These are phyloP conservation scores for Dromas ardeola DNA, from an alignment of 2,113 vertebrate genomes.

Conservation along the genomic window DNA sequence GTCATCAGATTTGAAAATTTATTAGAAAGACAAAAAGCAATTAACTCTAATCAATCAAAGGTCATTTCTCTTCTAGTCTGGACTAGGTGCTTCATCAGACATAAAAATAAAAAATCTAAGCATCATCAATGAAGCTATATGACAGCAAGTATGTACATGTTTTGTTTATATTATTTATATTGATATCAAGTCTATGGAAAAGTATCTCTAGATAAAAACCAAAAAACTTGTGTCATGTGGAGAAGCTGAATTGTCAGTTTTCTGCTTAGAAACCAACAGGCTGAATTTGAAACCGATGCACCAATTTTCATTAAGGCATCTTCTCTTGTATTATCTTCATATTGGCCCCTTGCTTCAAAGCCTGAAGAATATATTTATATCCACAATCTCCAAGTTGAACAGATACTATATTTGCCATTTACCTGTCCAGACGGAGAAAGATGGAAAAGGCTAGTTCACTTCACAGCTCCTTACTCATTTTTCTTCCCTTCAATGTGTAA, in stretches of 20 bases:
- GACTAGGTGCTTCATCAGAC: not conserved
- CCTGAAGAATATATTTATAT: not conserved
- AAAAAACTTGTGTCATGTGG: not conserved
- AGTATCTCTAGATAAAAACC: not conserved
- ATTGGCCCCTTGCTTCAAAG: not conserved
- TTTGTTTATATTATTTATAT: not conserved
- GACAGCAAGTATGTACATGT: not conserved
- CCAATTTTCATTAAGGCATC: not conserved
- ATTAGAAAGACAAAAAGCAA: conserved; percentile 45
- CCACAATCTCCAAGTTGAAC: not conserved
- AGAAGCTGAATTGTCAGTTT: not conserved
- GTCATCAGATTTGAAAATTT: conserved; percentile 14
- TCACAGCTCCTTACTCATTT: not conserved
- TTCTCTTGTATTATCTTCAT: not conserved
- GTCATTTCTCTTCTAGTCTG: conserved; percentile 30
- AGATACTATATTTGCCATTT: not conserved
- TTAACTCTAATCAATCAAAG: conserved; percentile 42
- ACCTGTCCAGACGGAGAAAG: not conserved
- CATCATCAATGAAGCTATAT: not conserved
- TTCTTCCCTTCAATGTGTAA: not conserved
- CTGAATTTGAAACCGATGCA: not conserved
- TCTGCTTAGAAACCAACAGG: not conserved
- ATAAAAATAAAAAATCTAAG: not conserved
- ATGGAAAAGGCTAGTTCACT: not conserved
- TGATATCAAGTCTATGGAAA: not conserved